Base-by-base conservation (phyloP, 2,888 invertebrate genomes). In the Agrotis clavis region DNA sequence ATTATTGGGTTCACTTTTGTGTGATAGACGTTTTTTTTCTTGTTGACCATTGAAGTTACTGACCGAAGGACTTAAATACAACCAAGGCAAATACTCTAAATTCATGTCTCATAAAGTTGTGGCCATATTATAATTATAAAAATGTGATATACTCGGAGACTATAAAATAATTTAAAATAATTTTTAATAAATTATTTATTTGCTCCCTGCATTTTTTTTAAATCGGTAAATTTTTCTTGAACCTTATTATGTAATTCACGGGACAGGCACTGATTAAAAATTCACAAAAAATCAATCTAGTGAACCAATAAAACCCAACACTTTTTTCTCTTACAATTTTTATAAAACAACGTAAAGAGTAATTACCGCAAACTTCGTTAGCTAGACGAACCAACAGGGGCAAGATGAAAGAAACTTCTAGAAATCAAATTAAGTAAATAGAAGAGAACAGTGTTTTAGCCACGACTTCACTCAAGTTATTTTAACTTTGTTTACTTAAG, bases 401-500 rank as follows among this genome's bases (percentile, higher is more conserved):
- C 19, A 57, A 54, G n/a, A 67, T 47, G 18, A 60, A 53, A 57
- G 21, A 54, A 70, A 71, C 7, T 63, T 66, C 41, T 54, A 45
- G 19, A 67, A 67, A 77, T 54, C 16, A 81, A 81, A 77, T 59
- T 45, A 81, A 69, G 19, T 50, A 57, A 69, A 68, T 19, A 45
- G 13, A 68, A 76, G 14, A 61, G n/a, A 48, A 61, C 61, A 61
- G n/a, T 57, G 45, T 65, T 76, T 67, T 64, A 63, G 48, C 51
- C 57, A 48, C 47, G 18, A 48, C 35, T 69, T 59, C 62, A 57
- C 61, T 77, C 51, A 67, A 71, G 57, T 73, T 71, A 65, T 21
- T 68, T 67, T 65, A 72, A 84, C 68, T 72, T 74, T 61, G 62
- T 72, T 78, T 54, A 68, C 63, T 45, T 62, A 45, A 35, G 48